Conservation (phyloP, 2,113 vertebrate genomes). For the Toxostoma redivivum region DNA sequence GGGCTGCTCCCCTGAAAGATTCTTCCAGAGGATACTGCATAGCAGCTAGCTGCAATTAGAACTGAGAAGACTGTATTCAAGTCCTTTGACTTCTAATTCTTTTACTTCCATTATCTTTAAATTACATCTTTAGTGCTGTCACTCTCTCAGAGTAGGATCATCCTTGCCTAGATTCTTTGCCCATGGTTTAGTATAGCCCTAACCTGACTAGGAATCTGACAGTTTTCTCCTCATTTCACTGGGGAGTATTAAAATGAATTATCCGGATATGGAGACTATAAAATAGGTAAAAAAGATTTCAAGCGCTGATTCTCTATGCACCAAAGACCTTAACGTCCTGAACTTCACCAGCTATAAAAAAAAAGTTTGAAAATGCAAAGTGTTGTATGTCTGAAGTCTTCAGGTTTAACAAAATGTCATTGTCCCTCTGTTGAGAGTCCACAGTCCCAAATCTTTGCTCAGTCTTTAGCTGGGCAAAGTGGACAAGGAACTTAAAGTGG, state of each 20-base stretch:
- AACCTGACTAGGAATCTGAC: neutral
- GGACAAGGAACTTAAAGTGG: neutral
- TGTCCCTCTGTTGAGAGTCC: neutral
- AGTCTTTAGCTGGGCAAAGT: neutral
- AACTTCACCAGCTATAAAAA: neutral
- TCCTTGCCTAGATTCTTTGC: neutral
- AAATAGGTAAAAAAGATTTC: neutral
- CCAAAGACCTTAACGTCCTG: neutral
- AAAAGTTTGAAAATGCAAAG: neutral
- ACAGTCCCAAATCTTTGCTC: neutral
- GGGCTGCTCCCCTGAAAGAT: neutral
- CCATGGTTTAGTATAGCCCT: neutral
- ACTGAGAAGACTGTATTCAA: neutral
- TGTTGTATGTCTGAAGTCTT: neutral
- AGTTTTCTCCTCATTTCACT: neutral
- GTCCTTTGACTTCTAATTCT: neutral
- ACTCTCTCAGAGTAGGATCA: neutral
- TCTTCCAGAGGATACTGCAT: neutral
- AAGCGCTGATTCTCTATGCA: neutral
- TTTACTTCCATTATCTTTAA: neutral
- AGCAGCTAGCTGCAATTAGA: neutral
- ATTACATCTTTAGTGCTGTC: neutral
- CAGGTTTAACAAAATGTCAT: neutral
- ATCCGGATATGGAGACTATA: neutral
- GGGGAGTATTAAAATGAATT: neutral